phyloP scores from a whole-genome alignment of 2,113 vertebrate genomes.

The Dermatemys mawii region DNA sequence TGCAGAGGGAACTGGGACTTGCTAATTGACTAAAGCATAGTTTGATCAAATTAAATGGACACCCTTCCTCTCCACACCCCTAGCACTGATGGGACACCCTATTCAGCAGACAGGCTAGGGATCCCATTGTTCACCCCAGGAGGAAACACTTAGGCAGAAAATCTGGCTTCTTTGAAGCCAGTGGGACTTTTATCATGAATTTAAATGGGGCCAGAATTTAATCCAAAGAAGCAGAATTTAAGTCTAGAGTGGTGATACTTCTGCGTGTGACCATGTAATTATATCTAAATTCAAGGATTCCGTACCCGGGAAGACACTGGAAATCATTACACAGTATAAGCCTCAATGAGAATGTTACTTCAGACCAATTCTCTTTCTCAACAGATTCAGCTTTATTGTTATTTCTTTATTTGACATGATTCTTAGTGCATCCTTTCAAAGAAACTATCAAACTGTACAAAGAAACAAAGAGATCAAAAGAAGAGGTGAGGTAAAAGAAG shows the following conservation, averaged over 20 bases:
- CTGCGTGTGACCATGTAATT: neutral
- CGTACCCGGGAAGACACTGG: neutral
- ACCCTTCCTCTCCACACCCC: too few relatives aligned
- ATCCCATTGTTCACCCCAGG: neutral
- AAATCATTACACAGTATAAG: neutral
- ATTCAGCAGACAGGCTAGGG: neutral
- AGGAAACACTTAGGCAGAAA: neutral
- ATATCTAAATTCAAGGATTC: neutral
- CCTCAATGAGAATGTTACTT: constrained; percentile 9
- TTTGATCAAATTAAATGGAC: too few relatives aligned
- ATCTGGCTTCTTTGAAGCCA: neutral
- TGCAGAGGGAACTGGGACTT: too few relatives aligned
- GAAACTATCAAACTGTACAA: constrained; percentile 78
- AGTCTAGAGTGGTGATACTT: neutral
- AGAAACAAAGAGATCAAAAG: constrained; percentile 64
- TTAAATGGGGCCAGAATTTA: neutral
- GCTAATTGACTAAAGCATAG: too few relatives aligned
- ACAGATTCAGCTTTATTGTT: constrained; percentile 92
- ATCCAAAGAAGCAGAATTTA: neutral
- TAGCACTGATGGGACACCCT: neutral
- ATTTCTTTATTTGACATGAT: constrained; percentile 82
- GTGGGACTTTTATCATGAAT: neutral
- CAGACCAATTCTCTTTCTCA: constrained; percentile 87
- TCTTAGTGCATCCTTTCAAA: constrained; percentile 75
- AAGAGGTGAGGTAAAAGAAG: constrained; percentile 33